Conservation (phyloP, 2,797 vertebrate genomes). For the Triplophysa yarkandensis region DNA sequence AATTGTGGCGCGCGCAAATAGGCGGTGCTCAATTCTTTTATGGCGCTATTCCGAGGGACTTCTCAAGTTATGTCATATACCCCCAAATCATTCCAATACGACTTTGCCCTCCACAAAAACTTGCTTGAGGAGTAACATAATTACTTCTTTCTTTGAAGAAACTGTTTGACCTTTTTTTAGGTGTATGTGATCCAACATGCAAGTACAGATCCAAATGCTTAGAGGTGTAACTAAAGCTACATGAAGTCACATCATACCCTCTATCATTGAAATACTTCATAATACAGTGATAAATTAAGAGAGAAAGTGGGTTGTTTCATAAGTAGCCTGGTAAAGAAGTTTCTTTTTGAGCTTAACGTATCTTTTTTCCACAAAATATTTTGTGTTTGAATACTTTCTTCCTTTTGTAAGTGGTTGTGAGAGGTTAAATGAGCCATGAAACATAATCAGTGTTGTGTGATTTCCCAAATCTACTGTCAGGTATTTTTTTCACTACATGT, state of each 20-base stretch:
- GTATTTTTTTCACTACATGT: slow-evolving; percentile 44
- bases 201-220: neutral
- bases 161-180: slow-evolving; percentile 25
- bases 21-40: neutral
- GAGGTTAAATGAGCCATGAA: slow-evolving; percentile 21
- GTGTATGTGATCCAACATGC: slow-evolving; percentile 9
- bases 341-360: neutral
- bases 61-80: slow-evolving; percentile 2
- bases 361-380: neutral
- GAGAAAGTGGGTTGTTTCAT: slow-evolving; percentile 24
- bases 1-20: slow-evolving; percentile 19
- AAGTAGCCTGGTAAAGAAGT: neutral
- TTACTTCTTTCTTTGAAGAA: slow-evolving; percentile 11
- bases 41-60: neutral
- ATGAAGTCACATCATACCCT: neutral
- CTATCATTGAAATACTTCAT: neutral
- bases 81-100: too few relatives aligned
- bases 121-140: neutral
- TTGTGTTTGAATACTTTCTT: slow-evolving; percentile 22
- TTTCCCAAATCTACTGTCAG: slow-evolving; percentile 32
- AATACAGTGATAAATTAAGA: neutral
- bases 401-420: slow-evolving; percentile 28
- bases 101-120: slow-evolving; percentile 2
- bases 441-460: slow-evolving; percentile 26
- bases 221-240: neutral